Evolutionary conservation across 1,140 invertebrate species (phyloP).

Genomic region (Plectrocnemia conspersa): DNA sequence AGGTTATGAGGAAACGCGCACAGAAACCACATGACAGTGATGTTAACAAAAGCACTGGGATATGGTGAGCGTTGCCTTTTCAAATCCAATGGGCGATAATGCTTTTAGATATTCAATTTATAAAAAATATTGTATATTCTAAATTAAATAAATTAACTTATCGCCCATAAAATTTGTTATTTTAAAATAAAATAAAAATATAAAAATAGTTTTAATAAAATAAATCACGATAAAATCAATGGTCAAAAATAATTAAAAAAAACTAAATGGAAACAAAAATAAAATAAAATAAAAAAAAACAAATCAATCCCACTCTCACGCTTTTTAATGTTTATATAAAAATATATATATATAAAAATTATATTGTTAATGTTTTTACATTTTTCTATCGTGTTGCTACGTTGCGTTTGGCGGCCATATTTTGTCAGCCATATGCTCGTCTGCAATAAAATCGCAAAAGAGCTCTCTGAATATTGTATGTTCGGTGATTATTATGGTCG

Average conservation of each 20-base stretch:
- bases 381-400: constrained; percentile 31
- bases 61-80: constrained; percentile 28
- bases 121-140: background rate
- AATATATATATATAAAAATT: constrained; percentile 26
- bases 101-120: background rate
- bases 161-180: constrained; percentile 34
- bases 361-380: constrained; percentile 31
- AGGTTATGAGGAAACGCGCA: constrained; percentile 24
- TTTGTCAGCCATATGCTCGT: constrained; percentile 34
- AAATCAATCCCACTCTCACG: constrained; percentile 36
- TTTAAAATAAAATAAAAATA: too few species aligned
- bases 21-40: constrained; percentile 30
- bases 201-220: constrained; percentile 29
- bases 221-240: constrained; percentile 34
- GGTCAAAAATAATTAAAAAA: constrained; percentile 29
- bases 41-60: constrained; percentile 34
- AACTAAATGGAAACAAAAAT: constrained; percentile 34
- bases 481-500: constrained; percentile 10
- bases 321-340: constrained; percentile 31
- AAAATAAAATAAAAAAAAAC: constrained; percentile 27
- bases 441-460: constrained; percentile 34
- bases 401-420: constrained; percentile 32
- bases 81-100: constrained; percentile 30
- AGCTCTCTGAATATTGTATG: constrained; percentile 27
- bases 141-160: background rate